Conservation (phyloP, 2,113 vertebrate genomes). For the Bettongia penicillata region DNA sequence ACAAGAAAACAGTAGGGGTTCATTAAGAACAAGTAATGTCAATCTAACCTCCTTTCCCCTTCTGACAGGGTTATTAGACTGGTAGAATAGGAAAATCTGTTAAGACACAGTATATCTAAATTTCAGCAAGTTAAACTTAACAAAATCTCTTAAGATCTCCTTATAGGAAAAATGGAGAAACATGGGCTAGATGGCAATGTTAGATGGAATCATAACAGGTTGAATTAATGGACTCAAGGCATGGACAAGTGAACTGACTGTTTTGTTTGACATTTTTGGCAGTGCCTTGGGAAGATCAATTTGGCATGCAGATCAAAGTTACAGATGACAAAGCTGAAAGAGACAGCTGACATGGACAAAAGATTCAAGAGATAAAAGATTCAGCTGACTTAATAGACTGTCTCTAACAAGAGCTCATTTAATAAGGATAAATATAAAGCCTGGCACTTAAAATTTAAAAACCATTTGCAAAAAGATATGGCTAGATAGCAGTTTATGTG, state of each 20-base stretch:
- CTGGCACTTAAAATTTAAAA: background rate
- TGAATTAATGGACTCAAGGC: background rate
- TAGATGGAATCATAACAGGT: background rate
- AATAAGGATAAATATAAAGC: background rate
- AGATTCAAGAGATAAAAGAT: background rate
- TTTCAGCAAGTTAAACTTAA: background rate
- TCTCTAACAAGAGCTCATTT: background rate
- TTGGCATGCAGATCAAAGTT: background rate
- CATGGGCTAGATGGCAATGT: background rate
- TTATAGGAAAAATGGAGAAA: background rate
- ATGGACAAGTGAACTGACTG: background rate
- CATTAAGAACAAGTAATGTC: background rate
- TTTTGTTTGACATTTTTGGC: background rate
- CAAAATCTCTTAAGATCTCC: background rate
- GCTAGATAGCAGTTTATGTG: background rate
- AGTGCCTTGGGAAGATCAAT: background rate
- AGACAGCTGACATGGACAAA: background rate
- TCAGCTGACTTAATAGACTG: background rate
- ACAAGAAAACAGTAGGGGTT: background rate
- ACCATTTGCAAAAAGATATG: background rate
- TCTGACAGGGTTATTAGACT: background rate
- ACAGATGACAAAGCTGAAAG: background rate
- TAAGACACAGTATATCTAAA: background rate
- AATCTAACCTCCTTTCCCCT: background rate
- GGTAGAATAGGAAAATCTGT: background rate